These are phyloP conservation scores for Papilio polytes DNA, from an alignment of 1,140 invertebrate species.

Conservation along the genomic window DNA sequence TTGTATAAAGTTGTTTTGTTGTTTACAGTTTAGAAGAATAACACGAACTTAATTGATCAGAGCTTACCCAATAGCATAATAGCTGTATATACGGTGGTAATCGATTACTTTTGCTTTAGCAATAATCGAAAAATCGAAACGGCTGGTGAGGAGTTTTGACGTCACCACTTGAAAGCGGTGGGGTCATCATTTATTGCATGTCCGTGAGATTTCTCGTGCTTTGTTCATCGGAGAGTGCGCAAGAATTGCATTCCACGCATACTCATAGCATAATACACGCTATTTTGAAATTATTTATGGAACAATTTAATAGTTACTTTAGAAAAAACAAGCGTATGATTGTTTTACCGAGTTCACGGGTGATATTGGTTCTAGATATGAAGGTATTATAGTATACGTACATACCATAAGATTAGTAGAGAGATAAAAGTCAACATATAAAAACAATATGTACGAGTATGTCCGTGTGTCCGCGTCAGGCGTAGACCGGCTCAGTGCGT, in stretches of 20 bases:
- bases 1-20: background rate
- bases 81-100: background rate
- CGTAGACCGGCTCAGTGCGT: slow-evolving; percentile 50
- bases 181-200: slow-evolving; percentile 34
- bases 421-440: background rate
- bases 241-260: slow-evolving; percentile 28
- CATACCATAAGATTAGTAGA: too few species aligned
- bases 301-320: slow-evolving; percentile 42
- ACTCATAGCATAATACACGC: slow-evolving; percentile 9
- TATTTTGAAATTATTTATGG: slow-evolving; percentile 27
- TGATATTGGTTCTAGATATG: too few species aligned
- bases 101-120: slow-evolving; percentile 38
- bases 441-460: slow-evolving; percentile 44
- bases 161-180: slow-evolving; percentile 33
- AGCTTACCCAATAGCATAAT: slow-evolving; percentile 20
- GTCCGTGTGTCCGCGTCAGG: slow-evolving; percentile 52
- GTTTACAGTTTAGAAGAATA: background rate
- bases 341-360: too few species aligned
- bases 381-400: too few species aligned
- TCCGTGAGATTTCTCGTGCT: slow-evolving; percentile 34
- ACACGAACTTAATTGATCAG: slow-evolving; percentile 15
- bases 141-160: slow-evolving; percentile 7
- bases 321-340: background rate
- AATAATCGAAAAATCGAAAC: slow-evolving; percentile 35
- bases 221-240: slow-evolving; percentile 28